phyloP scores from a whole-genome alignment of 2,888 invertebrate genomes.

The Drosophila imparisetae region DNA sequence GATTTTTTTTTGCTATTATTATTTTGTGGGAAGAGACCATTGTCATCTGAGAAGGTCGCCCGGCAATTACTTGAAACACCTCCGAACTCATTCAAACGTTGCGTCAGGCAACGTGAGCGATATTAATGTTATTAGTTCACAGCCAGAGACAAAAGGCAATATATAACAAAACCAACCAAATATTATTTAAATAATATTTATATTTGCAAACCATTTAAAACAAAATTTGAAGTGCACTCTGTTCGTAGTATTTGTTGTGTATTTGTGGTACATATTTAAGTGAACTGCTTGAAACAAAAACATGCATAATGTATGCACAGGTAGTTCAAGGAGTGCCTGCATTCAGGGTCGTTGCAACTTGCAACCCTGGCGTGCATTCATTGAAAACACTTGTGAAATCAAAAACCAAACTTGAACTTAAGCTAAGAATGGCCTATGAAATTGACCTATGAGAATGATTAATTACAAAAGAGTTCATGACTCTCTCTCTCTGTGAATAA shows the following conservation, averaged over 20 bases:
- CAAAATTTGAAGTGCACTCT: constrained; percentile 59
- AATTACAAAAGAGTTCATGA: neutral
- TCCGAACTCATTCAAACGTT: constrained; percentile 46
- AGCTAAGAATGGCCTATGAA: neutral
- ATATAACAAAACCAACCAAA: constrained; percentile 42
- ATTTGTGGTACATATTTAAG: constrained; percentile 53
- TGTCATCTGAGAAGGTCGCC: constrained; percentile 72
- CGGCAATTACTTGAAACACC: constrained; percentile 62
- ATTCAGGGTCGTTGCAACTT: constrained; percentile 1
- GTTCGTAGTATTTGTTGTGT: constrained; percentile 36
- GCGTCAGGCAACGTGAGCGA: constrained; percentile 66
- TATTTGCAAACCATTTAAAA: constrained; percentile 72
- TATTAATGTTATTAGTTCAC: too few species aligned
- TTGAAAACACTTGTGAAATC: neutral
- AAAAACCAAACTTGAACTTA: neutral
- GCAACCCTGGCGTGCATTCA: constrained; percentile 15
- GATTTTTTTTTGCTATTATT: constrained; percentile 24
- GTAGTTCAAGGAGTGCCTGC: constrained; percentile 31
- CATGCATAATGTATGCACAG: constrained; percentile 3
- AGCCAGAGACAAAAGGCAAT: constrained; percentile 20
- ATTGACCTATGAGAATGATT: neutral
- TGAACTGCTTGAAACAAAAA: constrained; percentile 31
- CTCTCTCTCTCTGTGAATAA: neutral
- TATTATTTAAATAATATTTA: constrained; percentile 68
- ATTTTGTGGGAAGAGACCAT: constrained; percentile 56